Base-by-base conservation (phyloP, 1,140 invertebrate species). In the Calephelis virginiensis region DNA sequence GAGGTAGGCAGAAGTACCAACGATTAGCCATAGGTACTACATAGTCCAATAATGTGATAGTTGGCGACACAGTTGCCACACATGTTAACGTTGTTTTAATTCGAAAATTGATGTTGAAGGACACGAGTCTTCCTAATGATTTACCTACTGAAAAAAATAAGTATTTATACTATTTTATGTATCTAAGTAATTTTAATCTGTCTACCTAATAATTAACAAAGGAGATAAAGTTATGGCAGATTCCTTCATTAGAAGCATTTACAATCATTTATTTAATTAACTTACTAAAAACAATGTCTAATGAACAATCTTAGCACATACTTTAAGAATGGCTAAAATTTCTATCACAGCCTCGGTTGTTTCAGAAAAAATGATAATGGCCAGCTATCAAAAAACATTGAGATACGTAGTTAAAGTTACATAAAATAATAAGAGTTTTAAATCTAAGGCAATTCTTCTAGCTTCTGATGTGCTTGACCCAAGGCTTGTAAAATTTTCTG, bases 271-370 rank as follows among this genome's bases (percentile, higher is more conserved):
- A 56, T 28, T 56, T 28, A 37, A 6, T 9, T 56, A 56, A 6
- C 53, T 53, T 61, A 65, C 63, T 63, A 28, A 61, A 66, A 45
- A 43, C 62, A 61, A 67, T 37, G 48, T 68, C 17, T 69, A 71
- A 67, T 72, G 64, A 68, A 72, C 70, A 68, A 66, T 72, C 64
- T 66, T 68, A 38, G 68, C 67, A 66, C 63, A 62, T 70, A 56
- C 17, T 56, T 56, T 56, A 9, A 56, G 14, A 53, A 56, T 17
- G 50, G 17, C 50, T 56, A 56, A 56, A 17, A 56, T 37, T 56
- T 56, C 50, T 90, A 90, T 90, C 87, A 90, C 85, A 90, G 87
- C 87, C 85, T 81, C 76, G 78, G 79, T 78, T 75, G 76, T 72
- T 77, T 28, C 28, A 10, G 50, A 67, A 76, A 73, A 64, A 72